Percentiles rank a stretch among this genome's conserved stretches.
These are phyloP conservation scores for Craseonycteris thonglongyai DNA, from an alignment of 2,113 vertebrate genomes.

Conservation along the genomic window DNA sequence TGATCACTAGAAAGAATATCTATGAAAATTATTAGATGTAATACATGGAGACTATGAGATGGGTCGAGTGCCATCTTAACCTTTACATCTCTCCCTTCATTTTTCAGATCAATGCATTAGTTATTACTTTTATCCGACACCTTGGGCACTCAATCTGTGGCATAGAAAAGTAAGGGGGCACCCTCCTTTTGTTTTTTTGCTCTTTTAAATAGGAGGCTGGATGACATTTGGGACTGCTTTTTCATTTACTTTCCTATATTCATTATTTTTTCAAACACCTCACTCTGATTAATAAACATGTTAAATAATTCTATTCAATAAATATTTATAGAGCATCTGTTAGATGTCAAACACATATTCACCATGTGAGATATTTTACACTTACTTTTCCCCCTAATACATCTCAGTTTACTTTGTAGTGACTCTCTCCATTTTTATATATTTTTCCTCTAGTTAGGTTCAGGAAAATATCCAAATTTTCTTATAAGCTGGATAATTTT, in stretches of 20 bases:
- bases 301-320: not conserved
- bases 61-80: not conserved
- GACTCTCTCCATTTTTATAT: not conserved
- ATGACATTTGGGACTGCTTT: not conserved
- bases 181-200: not conserved
- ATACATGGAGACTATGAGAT: not conserved
- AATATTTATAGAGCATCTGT: not conserved
- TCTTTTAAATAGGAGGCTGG: not conserved
- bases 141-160: not conserved
- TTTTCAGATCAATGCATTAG: not conserved
- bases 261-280: not conserved
- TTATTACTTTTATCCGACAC: not conserved
- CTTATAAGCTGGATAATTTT: not conserved
- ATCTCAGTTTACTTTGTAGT: not conserved
- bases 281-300: not conserved
- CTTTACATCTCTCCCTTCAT: not conserved
- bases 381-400: not conserved
- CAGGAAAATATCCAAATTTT: not conserved
- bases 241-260: not conserved
- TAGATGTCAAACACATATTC: not conserved
- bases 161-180: not conserved
- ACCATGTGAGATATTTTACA: not conserved
- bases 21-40: not conserved
- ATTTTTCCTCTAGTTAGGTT: not conserved
- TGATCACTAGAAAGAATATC: not conserved